Evolutionary conservation across 2,113 vertebrate genomes (phyloP).

Genomic region (Piaya cayana): DNA sequence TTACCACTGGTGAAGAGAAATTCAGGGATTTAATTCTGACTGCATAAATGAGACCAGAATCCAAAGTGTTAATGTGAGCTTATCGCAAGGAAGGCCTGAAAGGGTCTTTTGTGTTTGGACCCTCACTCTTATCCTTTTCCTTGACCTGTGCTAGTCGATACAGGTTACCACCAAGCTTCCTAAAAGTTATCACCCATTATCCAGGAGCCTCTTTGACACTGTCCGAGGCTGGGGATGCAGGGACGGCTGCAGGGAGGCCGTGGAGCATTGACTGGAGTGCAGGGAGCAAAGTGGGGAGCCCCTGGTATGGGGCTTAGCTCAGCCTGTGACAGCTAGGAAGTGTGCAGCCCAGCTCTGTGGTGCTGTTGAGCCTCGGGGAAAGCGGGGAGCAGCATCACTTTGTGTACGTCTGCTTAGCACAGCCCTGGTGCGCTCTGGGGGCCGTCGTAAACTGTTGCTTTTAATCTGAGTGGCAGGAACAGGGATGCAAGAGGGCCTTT

Average conservation of each 20-base stretch:
- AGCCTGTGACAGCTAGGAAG: neutral
- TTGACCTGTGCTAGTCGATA: neutral
- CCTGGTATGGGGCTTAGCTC: neutral
- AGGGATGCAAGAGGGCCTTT: neutral
- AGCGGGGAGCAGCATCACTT: neutral
- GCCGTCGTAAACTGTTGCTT: neutral
- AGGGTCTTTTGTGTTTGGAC: neutral
- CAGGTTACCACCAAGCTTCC: neutral
- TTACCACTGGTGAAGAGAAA: neutral
- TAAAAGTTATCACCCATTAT: neutral
- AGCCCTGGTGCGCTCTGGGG: neutral
- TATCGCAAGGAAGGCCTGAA: neutral
- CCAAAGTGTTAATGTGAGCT: neutral
- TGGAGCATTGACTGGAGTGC: fast-evolving
- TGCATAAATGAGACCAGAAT: neutral
- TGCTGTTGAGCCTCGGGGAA: neutral
- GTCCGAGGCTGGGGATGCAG: neutral
- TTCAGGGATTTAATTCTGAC: neutral
- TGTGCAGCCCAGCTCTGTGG: neutral
- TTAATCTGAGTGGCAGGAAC: slow-evolving; percentile 10
- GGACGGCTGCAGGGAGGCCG: neutral
- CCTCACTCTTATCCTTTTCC: neutral
- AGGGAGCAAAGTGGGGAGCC: neutral
- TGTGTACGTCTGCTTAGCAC: fast-evolving
- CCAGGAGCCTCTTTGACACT: neutral